Evolutionary conservation across 2,797 vertebrate genomes (phyloP).

Genomic region (Rhabdophis nuchalis): DNA sequence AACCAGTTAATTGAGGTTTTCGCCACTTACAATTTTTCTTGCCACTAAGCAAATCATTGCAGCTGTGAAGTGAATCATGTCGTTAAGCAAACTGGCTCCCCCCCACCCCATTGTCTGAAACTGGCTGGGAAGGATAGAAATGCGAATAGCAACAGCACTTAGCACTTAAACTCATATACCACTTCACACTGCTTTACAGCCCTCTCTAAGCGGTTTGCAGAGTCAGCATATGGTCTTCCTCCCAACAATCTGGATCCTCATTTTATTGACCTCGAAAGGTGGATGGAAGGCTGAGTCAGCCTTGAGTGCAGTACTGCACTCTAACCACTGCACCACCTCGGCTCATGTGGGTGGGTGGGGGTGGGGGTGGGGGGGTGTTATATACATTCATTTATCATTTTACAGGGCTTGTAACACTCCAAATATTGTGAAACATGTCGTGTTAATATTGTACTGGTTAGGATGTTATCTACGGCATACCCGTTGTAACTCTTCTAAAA

Average conservation of each 20-base stretch:
- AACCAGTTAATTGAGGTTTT: background rate
- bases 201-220: too few relatives aligned
- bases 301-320: too few relatives aligned
- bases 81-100: background rate
- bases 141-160: too few relatives aligned
- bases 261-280: too few relatives aligned
- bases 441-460: background rate
- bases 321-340: too few relatives aligned
- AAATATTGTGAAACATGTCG: background rate
- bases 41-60: background rate
- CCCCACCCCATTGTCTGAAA: background rate
- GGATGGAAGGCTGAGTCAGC: too few relatives aligned
- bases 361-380: background rate
- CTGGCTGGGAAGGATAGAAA: background rate
- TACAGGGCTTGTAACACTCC: background rate
- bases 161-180: accelerated
- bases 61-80: background rate
- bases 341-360: too few relatives aligned
- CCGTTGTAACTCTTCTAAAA: background rate
- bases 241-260: too few relatives aligned
- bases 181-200: too few relatives aligned
- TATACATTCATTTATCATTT: background rate
- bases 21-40: background rate
- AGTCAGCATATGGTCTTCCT: too few relatives aligned
- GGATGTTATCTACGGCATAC: background rate